Evolutionary conservation across 2,797 vertebrate genomes (phyloP), one percentile per base, ranked within the genome.

Genomic region (Sebastes vulpes): DNA sequence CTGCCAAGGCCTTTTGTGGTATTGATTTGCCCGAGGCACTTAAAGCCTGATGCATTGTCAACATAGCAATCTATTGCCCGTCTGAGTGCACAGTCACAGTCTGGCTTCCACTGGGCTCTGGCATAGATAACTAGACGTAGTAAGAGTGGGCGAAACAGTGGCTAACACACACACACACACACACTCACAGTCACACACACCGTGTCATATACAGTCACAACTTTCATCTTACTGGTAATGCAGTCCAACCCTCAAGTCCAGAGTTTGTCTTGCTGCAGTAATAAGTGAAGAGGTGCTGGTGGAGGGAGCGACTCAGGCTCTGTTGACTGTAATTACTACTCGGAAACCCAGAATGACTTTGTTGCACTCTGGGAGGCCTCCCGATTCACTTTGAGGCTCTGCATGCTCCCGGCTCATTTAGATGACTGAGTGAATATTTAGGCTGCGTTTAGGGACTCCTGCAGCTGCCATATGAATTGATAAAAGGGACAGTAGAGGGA

Each of bases 11-110:
- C 86, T 77, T 91, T 87, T 78, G 86, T 72, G 81, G 20, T 89
- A 95, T 95, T 84, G 94, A 95, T 94, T 90, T 79, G 82, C 84
- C 73, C 61, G 1, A 14, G 79, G 87, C 92, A 89, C 89, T 93
- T 93, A 93, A 79, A 88, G 88, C 82, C 79, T 93, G 92, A 93
- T 92, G 87, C 86, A 92, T 92, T 87, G 85, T 87, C 90, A 92
- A 85, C 91, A 82, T 72, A 32, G 83, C 79, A 78, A 79, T 81
- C 80, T 79, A 76, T 84, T 66, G 75, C 58, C 72, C 12, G 58
- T 89, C 75, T 70, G 76, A 90, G 68, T 77, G 82, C 65, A 23
- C 14, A 3, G 68, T 67, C 83, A 77, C 68, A 82, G 65, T 72
- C 74, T 68, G 82, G 76, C 86, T 75, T 84, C 70, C 84, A 84